Percentiles rank a stretch among this genome's conserved stretches.
These are phyloP conservation scores for Oscheius sp. DNA, from an alignment of 1,140 invertebrate species.

Conservation along the genomic window DNA sequence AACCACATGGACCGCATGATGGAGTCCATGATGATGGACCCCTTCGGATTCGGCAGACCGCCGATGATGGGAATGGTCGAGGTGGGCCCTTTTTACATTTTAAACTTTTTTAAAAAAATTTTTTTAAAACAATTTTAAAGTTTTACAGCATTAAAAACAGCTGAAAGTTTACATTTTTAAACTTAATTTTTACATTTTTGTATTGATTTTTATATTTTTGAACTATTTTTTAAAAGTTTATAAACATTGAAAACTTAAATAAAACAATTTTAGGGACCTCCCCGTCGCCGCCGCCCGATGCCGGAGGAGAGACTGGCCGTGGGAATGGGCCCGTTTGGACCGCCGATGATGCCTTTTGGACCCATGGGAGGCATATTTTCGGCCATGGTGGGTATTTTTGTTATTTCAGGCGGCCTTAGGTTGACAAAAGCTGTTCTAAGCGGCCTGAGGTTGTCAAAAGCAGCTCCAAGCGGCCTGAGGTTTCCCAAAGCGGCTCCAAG, in stretches of 20 bases:
- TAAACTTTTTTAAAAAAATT: neutral
- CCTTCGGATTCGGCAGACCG: slow-evolving; percentile 39
- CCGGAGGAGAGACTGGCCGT: neutral
- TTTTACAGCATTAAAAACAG: too few species aligned
- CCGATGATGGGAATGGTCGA: slow-evolving; percentile 38
- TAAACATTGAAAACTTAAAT: neutral
- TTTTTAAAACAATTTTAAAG: too few species aligned
- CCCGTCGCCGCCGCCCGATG: too few species aligned
- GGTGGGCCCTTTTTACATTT: neutral
- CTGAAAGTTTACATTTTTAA: too few species aligned
- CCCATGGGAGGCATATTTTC: slow-evolving; percentile 50
- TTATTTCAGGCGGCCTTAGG: neutral
- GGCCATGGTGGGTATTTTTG: slow-evolving; percentile 13
- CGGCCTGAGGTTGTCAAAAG: neutral
- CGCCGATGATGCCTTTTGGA: slow-evolving; percentile 39
- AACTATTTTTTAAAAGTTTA: too few species aligned
- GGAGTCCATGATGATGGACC: slow-evolving; percentile 51
- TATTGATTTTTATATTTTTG: too few species aligned
- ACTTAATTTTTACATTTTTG: too few species aligned
- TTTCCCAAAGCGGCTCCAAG: neutral
- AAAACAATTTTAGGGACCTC: neutral
- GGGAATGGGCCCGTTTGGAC: neutral
- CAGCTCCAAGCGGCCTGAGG: neutral
- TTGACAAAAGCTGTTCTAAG: neutral
- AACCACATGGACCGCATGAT: slow-evolving; percentile 38